Percentiles rank a stretch among this genome's conserved stretches.
Evolutionary conservation across 2,113 vertebrate genomes (phyloP).

Genomic region (Hepsetus odoe): DNA sequence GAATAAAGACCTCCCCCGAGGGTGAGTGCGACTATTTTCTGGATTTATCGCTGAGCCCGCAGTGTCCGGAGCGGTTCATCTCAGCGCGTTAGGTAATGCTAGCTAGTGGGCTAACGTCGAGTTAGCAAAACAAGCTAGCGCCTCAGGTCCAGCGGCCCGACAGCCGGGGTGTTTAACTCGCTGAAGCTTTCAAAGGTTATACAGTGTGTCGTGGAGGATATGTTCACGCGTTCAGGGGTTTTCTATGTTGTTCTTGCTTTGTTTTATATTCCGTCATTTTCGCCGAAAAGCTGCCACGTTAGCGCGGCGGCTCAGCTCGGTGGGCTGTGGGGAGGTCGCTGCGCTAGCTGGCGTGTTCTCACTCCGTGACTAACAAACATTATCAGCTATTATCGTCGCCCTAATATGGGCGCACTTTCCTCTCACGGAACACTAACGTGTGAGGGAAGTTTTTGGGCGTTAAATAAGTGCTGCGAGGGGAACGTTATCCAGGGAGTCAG

Average conservation of each 20-base stretch:
- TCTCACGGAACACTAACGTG: background rate
- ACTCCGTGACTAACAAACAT: too few relatives aligned
- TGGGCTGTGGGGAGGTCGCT: background rate
- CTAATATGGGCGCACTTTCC: background rate
- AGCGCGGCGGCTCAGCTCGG: background rate
- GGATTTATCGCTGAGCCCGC: background rate
- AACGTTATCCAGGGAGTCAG: background rate
- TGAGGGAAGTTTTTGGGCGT: background rate
- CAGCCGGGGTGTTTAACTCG: background rate
- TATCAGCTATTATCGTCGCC: background rate
- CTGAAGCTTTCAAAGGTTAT: background rate
- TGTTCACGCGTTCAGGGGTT: rapidly evolving
- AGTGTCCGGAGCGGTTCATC: background rate
- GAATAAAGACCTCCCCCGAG: background rate
- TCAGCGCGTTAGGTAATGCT: background rate
- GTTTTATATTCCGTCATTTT: background rate
- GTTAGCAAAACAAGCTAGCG: slow-evolving; percentile 37
- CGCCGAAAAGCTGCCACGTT: background rate
- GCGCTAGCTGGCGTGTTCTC: background rate
- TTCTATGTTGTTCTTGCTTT: too few relatives aligned
- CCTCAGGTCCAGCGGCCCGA: background rate
- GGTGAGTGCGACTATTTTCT: background rate
- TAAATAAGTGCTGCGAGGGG: background rate
- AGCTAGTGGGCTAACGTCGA: background rate
- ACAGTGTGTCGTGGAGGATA: background rate